phyloP scores from a whole-genome alignment of 2,113 vertebrate genomes.

The Phainopepla nitens region DNA sequence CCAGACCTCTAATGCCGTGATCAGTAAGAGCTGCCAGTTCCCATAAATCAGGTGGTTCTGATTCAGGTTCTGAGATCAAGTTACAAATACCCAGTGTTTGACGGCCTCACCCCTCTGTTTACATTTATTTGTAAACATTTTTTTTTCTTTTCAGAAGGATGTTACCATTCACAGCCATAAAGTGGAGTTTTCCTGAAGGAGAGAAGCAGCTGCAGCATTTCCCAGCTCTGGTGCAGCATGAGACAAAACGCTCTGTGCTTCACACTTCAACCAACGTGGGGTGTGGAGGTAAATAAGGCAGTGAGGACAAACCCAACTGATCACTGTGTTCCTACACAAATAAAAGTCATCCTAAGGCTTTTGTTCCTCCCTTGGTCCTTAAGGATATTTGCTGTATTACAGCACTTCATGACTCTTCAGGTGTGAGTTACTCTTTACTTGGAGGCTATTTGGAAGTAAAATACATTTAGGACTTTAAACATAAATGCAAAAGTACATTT shows the following conservation, averaged over 20 bases:
- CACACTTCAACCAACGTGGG: fast-evolving
- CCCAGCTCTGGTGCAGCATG: neutral
- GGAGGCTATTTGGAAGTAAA: neutral
- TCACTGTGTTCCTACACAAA: neutral
- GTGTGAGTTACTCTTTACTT: neutral
- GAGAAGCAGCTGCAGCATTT: neutral
- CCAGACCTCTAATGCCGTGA: neutral
- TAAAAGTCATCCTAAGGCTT: neutral
- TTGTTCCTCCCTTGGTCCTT: neutral
- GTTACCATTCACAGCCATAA: neutral
- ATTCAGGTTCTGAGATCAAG: neutral
- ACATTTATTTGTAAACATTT: neutral
- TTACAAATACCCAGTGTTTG: neutral
- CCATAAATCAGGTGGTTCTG: neutral
- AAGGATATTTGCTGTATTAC: neutral
- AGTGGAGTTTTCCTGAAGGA: neutral
- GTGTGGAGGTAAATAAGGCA: neutral
- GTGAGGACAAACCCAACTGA: neutral
- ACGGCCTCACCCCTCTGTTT: neutral
- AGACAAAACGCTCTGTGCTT: neutral
- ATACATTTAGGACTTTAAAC: neutral
- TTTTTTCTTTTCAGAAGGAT: neutral
- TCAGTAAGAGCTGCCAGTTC: neutral
- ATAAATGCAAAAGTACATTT: neutral
- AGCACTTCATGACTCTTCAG: neutral